A percentile compares a stretch with the other conserved stretches of the same genome.
Conservation (phyloP, 1,140 invertebrate genomes). For the Pseudomyrmex flavicornis region DNA sequence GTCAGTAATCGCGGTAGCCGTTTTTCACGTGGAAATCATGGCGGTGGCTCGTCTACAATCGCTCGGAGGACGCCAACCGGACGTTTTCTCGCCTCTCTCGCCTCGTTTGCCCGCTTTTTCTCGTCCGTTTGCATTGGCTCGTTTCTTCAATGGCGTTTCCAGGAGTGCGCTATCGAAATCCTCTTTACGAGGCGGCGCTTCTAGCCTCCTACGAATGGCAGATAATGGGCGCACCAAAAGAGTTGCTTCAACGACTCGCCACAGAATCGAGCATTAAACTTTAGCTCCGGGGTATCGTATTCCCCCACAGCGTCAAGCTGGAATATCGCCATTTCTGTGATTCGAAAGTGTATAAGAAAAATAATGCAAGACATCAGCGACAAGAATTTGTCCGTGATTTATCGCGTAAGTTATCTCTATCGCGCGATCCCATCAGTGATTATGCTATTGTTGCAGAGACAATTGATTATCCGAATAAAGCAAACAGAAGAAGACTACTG, state of each 20-base stretch:
- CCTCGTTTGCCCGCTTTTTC: conserved; percentile 29
- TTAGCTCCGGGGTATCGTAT: neutral
- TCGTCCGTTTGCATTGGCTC: conserved; percentile 54
- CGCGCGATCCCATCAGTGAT: too few species aligned
- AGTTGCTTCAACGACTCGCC: conserved; percentile 15
- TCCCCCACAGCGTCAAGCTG: too few species aligned
- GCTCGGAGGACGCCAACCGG: conserved; percentile 20
- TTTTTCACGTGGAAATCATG: conserved; percentile 55
- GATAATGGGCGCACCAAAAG: conserved; percentile 36
- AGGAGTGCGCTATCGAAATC: conserved; percentile 48
- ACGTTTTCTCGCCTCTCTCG: neutral
- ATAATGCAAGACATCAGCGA: neutral
- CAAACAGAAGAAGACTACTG: neutral
- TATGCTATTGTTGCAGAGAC: neutral
- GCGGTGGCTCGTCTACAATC: conserved; percentile 40
- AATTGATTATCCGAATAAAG: neutral
- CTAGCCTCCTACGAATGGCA: neutral
- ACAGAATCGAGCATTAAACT: conserved; percentile 23
- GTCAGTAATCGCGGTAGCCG: conserved; percentile 42
- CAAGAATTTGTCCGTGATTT: neutral
- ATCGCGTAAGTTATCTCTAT: neutral
- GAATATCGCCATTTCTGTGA: neutral
- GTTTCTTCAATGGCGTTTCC: conserved; percentile 52
- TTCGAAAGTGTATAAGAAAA: neutral
- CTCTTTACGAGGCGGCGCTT: conserved; percentile 37